Base-by-base conservation (phyloP, 2,797 vertebrate species). In the Pipistrellus pygmaeus region DNA sequence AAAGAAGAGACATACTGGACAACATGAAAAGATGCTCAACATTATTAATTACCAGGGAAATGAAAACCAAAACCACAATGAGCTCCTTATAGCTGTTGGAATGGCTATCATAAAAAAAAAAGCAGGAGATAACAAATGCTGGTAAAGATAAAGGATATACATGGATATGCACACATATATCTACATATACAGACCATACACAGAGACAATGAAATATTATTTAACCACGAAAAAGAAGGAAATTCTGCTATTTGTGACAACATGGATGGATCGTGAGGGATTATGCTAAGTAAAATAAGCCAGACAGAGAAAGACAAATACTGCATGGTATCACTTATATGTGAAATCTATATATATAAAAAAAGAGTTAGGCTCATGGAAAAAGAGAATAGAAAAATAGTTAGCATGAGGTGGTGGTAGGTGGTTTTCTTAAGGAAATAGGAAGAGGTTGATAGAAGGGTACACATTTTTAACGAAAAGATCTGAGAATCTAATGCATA, bases 241-340 rank as follows among this genome's bases (percentile, higher is more conserved):
- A 60, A 62, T 60, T 48, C 18, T 83, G 78, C n/a, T 17, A 32
- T 84, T 89, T 68, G 38, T 25, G n/a, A 83, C 25, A 93, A 35
- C 38, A 55, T 48, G 18, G 62, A 17, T 32, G 35, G 15, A 69
- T 11, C 11, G 20, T 60, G 60, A 76, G 41, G 48, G 69, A 68
- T 68, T 38, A 38, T 83, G 48, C 62, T 85, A 88, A 83, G 30
- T 88, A 71, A 71, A 76, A 77, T 93, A 89, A 84, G 71, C 25
- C 71, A 89, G 71, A 51, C 23, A 55, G 68, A 94, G 81, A 78
- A 44, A 73, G 46, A 48, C 32, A 90, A 73, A 85, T 48, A 80
- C 14, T 73, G 18, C 68, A 80, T 48, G 14, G 30, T 66, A 51
- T 81, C 18, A 78, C 55, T 81, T 85, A 66, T 38, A 77, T 12